Evolutionary conservation across 2,888 invertebrate species (phyloP), one percentile per base, ranked within the genome.

Genomic region (Tetranychus truncatus): DNA sequence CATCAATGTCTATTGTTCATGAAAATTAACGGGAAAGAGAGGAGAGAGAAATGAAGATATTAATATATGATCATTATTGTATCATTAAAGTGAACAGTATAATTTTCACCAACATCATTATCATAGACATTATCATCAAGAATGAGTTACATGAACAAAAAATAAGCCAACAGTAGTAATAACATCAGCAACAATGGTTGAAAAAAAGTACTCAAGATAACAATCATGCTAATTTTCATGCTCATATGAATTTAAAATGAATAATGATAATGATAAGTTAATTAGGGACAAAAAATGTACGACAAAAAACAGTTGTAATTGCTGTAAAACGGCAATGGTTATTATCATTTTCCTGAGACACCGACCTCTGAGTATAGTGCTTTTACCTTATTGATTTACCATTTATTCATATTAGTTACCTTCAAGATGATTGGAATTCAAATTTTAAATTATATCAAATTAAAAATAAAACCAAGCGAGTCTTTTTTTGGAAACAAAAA

Each of bases 1-100:
- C 79, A 81, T 94, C 89, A 34, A 74, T 18, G 46, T 71, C 46
- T 66, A 72, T 34, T 34, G 34, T 34, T 4, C 34, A 34, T 34
- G 34, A 55, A 55, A 55, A 1, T 55, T 15, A 55, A 55, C 15
- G 55, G 15, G 15, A 55, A 55, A 15, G 55, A 15, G 15, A 55
- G 15, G 11, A 55, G 7, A 55, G 55, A 55, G 55, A 55, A 55
- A 55, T 15, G 11, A 55, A 55, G 34, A 5, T 34, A 34, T 34
- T 34, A 34, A 34, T 34, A 34, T 34, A 34, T 34, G 34, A 34
- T 34, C 55, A 55, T 9, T 15, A 15, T 55, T 55, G 15, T 15
- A 55, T 55, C 55, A 55, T 55, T 15, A 55, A 15, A 7, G 11
- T 15, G 11, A 55, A 15, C 9, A 55, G 15, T 55, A 55, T 55